Conservation (phyloP, 2,113 vertebrate species). For the Daphoenositta chrysoptera region DNA sequence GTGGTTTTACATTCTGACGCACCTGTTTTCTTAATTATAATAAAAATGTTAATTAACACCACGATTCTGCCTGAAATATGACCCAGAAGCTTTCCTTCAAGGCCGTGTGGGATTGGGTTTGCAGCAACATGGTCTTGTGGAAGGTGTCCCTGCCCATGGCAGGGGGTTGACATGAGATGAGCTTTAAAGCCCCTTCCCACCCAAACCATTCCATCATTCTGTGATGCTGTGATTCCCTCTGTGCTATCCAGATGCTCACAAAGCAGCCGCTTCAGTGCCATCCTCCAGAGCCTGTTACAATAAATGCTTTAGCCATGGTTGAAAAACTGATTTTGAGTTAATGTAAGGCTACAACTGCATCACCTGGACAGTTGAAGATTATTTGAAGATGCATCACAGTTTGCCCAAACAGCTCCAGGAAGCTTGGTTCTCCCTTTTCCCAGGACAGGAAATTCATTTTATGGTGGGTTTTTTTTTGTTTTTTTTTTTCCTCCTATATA, state of each 20-base stretch:
- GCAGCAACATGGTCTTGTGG: not conserved
- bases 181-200: not conserved
- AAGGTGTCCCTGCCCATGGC: not conserved
- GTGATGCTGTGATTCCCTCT: not conserved
- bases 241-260: not conserved
- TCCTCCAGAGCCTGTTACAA: not conserved
- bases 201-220: not conserved
- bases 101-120: not conserved
- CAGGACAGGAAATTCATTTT: not conserved
- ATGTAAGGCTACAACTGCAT: not conserved
- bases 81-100: not conserved
- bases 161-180: fast-evolving
- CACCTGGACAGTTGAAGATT: not conserved
- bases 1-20: not conserved
- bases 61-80: not conserved
- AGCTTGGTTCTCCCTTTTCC: not conserved
- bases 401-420: not conserved
- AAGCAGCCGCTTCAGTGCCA: not conserved
- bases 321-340: not conserved
- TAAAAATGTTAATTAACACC: not conserved
- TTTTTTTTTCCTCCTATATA: not conserved
- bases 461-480: no score
- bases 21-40: not conserved
- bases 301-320: not conserved
- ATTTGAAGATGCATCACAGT: not conserved